Evolutionary conservation across 2,888 invertebrate genomes (phyloP).

Genomic region (Nymphalis c-album): DNA sequence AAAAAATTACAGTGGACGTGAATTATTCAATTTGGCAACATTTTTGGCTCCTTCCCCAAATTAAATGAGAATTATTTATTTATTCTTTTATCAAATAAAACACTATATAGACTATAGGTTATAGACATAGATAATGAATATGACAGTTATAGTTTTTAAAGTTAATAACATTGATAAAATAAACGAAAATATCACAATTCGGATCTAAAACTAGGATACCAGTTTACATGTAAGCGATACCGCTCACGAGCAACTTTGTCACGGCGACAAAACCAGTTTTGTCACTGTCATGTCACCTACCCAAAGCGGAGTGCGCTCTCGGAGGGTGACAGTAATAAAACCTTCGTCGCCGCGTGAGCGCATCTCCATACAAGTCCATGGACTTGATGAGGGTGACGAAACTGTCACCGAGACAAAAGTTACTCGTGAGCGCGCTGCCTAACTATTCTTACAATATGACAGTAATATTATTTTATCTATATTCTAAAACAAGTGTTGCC

Average conservation of each 20-base stretch:
- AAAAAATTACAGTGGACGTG: constrained; percentile 58
- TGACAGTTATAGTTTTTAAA: constrained; percentile 22
- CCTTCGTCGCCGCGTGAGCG: no score
- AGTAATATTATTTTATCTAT: constrained; percentile 24
- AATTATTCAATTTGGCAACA: constrained; percentile 74
- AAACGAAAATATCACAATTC: constrained; percentile 69
- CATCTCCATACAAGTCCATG: no score
- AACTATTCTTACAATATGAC: constrained; percentile 25
- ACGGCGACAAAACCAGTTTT: no score
- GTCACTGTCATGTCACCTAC: no score
- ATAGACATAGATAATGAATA: constrained; percentile 9
- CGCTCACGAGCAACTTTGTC: no score
- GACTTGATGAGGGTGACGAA: no score
- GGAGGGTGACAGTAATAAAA: no score
- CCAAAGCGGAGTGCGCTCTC: no score
- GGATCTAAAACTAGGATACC: constrained; percentile 60
- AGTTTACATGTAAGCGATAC: constrained; percentile 49
- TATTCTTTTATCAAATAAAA: constrained; percentile 21
- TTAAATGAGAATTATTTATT: constrained; percentile 42
- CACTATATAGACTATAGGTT: constrained; percentile 14
- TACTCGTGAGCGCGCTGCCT: no score
- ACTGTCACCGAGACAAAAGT: no score
- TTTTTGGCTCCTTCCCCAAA: constrained; percentile 74
- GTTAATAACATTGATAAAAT: constrained; percentile 38
- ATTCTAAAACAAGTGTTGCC: constrained; percentile 28